Conservation (phyloP, 1,140 invertebrate species). For the Halyomorpha halys region DNA sequence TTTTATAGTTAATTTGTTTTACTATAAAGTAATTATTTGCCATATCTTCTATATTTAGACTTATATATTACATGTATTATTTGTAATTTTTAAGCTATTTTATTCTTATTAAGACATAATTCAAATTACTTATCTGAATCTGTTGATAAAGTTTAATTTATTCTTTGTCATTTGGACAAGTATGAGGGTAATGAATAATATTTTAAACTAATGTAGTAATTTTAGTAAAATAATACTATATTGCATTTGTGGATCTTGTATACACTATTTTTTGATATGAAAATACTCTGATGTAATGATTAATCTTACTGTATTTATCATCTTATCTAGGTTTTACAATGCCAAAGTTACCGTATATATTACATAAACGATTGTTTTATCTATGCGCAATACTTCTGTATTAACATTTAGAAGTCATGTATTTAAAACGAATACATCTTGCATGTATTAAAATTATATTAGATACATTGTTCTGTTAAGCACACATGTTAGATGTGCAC, state of each 20-base stretch:
- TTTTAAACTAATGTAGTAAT: constrained; percentile 10
- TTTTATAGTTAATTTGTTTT: too few species aligned
- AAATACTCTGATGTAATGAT: constrained; percentile 8
- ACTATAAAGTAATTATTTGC: too few species aligned
- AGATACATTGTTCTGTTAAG: not conserved
- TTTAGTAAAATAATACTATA: constrained; percentile 9
- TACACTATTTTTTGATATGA: constrained; percentile 16
- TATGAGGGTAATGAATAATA: constrained; percentile 10
- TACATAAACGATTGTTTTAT: not conserved
- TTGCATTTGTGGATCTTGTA: constrained; percentile 16
- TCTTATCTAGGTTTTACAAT: constrained; percentile 10
- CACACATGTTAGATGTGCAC: constrained; percentile 15
- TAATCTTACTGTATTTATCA: not conserved
- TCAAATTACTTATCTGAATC: too few species aligned
- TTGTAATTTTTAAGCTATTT: too few species aligned
- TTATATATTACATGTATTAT: too few species aligned
- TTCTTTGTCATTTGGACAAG: constrained; percentile 10
- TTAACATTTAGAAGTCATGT: not conserved
- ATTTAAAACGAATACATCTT: not conserved
- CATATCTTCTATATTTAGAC: too few species aligned
- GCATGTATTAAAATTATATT: not conserved
- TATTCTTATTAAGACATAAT: too few species aligned
- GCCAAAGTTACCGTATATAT: constrained; percentile 7
- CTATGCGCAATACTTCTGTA: not conserved
- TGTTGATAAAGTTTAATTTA: not conserved